Conservation (phyloP, 2,888 invertebrate genomes). For the Mythimna lalbum region DNA sequence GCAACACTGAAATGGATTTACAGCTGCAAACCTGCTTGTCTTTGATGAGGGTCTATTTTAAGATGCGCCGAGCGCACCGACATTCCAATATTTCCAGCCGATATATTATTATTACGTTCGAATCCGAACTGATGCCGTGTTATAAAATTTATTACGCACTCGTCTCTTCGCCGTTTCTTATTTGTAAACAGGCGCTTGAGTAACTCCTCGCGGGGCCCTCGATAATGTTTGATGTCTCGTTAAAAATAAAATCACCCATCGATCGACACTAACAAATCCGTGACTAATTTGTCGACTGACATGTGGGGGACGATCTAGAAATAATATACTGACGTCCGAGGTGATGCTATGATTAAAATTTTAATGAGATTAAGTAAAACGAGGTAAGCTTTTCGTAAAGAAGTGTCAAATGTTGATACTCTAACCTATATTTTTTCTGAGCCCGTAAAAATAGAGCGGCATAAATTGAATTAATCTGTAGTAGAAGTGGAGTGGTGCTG, state of each 20-base stretch:
- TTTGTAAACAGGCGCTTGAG: conserved; percentile 89
- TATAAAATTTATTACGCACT: conserved; percentile 90
- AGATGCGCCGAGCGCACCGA: conserved; percentile 87
- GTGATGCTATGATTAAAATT: conserved; percentile 82
- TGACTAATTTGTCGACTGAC: conserved; percentile 89
- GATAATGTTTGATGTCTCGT: conserved; percentile 90
- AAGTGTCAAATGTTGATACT: conserved; percentile 67
- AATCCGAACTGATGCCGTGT: conserved; percentile 88
- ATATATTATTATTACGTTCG: conserved; percentile 90
- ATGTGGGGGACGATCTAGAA: conserved; percentile 81
- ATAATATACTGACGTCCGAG: conserved; percentile 81
- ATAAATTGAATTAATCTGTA: conserved; percentile 65
- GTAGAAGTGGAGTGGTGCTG: conserved; percentile 64
- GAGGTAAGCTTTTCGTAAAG: conserved; percentile 47
- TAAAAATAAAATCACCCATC: conserved; percentile 88
- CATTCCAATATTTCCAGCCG: conserved; percentile 89
- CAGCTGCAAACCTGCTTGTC: conserved; percentile 90
- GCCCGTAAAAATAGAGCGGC: conserved; percentile 58
- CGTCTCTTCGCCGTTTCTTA: conserved; percentile 86
- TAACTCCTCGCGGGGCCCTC: conserved; percentile 81
- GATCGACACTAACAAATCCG: conserved; percentile 87
- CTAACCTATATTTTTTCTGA: conserved; percentile 54
- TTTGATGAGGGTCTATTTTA: conserved; percentile 90
- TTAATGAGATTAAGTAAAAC: conserved; percentile 83
- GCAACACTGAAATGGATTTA: conserved; percentile 90